Conservation (phyloP, 2,797 vertebrate species). For the Sebastes kiyomatsui region DNA sequence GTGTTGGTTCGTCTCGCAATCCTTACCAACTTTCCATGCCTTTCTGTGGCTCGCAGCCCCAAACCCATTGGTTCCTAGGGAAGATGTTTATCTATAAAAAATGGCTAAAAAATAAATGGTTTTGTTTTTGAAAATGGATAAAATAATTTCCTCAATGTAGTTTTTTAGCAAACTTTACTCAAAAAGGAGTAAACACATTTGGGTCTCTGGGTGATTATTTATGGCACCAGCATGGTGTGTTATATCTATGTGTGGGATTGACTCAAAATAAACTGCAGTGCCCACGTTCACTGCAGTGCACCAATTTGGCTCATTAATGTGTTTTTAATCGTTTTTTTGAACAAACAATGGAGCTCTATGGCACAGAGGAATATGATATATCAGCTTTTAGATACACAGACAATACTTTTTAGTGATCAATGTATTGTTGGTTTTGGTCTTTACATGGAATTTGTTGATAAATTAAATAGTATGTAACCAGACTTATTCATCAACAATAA, state of each 20-base stretch:
- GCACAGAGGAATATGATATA: not conserved
- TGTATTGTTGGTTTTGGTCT: not conserved
- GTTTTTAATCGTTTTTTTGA: not conserved
- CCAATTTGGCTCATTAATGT: not conserved
- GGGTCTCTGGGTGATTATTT: not conserved
- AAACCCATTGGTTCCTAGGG: not conserved
- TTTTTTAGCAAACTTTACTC: not conserved
- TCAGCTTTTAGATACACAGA: not conserved
- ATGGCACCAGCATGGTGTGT: not conserved
- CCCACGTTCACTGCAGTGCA: not conserved
- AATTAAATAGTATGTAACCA: not conserved
- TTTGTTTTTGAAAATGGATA: not conserved
- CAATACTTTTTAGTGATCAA: not conserved
- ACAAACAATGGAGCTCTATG: not conserved
- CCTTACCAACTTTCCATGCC: accelerated
- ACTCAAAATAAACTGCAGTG: not conserved
- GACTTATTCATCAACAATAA: not conserved
- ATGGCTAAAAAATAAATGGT: not conserved
- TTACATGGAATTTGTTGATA: not conserved
- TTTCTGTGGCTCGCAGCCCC: not conserved
- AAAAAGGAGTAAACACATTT: not conserved
- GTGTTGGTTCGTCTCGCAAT: not conserved
- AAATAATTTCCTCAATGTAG: not conserved
- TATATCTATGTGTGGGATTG: not conserved
- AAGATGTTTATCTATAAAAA: not conserved